Base-by-base conservation (phyloP, 1,140 invertebrate species). In the Bombus confusus region DNA sequence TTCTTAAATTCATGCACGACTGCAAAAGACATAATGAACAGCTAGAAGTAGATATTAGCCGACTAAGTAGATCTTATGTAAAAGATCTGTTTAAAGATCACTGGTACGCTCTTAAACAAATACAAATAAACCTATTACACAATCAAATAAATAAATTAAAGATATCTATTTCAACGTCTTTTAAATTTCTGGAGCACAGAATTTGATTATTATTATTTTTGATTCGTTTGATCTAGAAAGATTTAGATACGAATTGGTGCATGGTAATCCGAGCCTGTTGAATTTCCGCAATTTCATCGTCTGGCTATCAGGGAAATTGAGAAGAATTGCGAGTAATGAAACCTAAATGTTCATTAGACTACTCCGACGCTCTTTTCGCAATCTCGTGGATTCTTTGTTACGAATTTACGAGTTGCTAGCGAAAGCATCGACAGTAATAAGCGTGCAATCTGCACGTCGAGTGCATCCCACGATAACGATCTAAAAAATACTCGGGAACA, bases 371-470 rank as follows among this genome's bases (percentile, higher is more conserved):
- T 12, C 43, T 22, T 83, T 66, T 59, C 73, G 62, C n/a, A 59
- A 66, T 72, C 66, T 57, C 80, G 73, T 76, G 85, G 3, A 90
- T 83, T 79, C 81, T 39, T 69, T 25, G 47, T 74, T 85, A 80
- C 80, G 59, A 47, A 34, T 59, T 72, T 41, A 69, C 34, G 10
- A 69, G 81, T 71, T 68, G 22, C 47, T n/a, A 89, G 90, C 87
- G 88, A 90, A 92, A 92, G 90, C 85, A 87, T 84, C 82, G 79
- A 79, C 81, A 86, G 78, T 90, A 92, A 92, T 75, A 74, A 89
- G 72, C 87, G 78, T 88, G 83, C 88, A 91, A 92, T 90, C 86
- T 86, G 80, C 83, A 69, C 86, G 88, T 87, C 69, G 86, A 92
- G 83, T 78, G 79, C 85, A 87, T 88, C 86, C 90, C 86, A 89